Conservation (phyloP, 2,888 invertebrate genomes). For the Tipula confusa region DNA sequence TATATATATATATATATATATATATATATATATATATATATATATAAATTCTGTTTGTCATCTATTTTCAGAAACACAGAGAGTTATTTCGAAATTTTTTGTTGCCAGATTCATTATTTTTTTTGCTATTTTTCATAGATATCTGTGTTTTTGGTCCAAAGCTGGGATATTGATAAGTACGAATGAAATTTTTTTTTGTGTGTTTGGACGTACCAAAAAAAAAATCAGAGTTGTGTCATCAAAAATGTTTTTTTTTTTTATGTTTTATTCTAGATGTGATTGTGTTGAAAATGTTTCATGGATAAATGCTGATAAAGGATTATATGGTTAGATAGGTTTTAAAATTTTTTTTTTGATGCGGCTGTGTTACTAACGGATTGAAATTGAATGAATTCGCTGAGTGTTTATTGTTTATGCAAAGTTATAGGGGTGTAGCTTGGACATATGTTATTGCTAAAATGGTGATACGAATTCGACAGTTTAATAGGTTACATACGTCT, state of each 20-base stretch:
- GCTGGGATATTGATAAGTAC: not conserved
- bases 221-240: not conserved
- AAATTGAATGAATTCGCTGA: not conserved
- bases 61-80: constrained; percentile 25
- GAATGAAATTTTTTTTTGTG: not conserved
- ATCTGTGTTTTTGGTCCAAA: not conserved
- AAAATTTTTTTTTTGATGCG: not conserved
- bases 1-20: no score
- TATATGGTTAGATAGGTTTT: not conserved
- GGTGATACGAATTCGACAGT: no score
- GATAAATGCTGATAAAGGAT: constrained; percentile 9
- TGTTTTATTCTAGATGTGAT: not conserved
- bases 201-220: not conserved
- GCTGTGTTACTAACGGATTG: not conserved
- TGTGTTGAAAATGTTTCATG: constrained; percentile 12
- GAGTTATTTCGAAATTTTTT: not conserved
- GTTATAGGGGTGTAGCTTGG: no score
- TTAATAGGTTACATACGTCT: no score
- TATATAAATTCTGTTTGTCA: constrained; percentile 4
- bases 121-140: not conserved
- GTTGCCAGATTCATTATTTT: not conserved
- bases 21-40: no score
- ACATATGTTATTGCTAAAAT: no score
- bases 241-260: constrained; percentile 13
- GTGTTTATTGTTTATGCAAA: not conserved